Evolutionary conservation across 2,888 invertebrate genomes (phyloP).

Genomic region (Mermis nigrescens): DNA sequence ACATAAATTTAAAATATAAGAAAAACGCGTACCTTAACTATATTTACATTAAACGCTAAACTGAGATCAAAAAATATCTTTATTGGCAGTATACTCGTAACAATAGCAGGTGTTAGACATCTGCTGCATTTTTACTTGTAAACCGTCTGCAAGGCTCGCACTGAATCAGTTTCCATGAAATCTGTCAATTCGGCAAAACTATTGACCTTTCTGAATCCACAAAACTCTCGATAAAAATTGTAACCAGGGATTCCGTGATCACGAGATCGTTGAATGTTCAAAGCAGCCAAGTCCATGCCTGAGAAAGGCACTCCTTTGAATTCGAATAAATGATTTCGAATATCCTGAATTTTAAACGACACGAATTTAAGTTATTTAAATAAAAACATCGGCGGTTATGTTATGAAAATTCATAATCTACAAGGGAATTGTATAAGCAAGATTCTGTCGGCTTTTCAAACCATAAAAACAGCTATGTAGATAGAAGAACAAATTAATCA

Average conservation of each 20-base stretch:
- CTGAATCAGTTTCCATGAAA: constrained; percentile 47
- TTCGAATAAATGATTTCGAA: constrained; percentile 62
- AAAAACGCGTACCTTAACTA: too few relatives aligned
- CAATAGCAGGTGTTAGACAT: too few relatives aligned
- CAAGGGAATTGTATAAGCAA: too few relatives aligned
- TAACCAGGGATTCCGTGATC: constrained; percentile 55
- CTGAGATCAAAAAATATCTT: too few relatives aligned
- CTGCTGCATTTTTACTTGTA: constrained; percentile 6
- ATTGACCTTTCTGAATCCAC: constrained; percentile 58
- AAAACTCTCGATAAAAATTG: constrained; percentile 43
- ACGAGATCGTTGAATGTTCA: constrained; percentile 66
- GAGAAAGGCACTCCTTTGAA: constrained; percentile 69
- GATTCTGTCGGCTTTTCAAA: too few relatives aligned
- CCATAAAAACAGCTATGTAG: too few relatives aligned
- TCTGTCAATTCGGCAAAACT: constrained; percentile 61
- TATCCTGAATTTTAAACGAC: constrained; percentile 16
- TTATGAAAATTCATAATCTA: neutral
- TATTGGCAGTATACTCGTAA: too few relatives aligned
- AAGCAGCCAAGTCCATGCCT: constrained; percentile 70
- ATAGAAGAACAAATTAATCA: too few relatives aligned
- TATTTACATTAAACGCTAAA: too few relatives aligned
- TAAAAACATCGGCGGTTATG: neutral
- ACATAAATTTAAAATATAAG: too few relatives aligned
- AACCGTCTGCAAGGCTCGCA: constrained; percentile 12
- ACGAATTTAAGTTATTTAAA: too few relatives aligned